phyloP scores from a whole-genome alignment of 2,888 invertebrate genomes.

The Apantesis nais region DNA sequence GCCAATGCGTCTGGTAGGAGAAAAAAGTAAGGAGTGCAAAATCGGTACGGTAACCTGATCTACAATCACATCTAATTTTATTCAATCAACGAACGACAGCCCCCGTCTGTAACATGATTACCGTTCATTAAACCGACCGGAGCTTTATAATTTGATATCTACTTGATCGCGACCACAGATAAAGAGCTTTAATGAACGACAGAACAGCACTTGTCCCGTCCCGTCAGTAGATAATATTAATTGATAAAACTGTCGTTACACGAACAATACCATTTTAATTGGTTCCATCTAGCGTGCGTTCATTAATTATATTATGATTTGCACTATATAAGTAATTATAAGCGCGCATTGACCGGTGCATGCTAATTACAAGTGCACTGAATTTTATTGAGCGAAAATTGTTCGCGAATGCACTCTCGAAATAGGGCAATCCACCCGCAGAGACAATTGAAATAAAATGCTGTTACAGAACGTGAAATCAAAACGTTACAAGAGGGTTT shows the following conservation, averaged over 20 bases:
- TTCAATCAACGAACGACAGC: conserved; percentile 65
- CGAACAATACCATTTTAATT: conserved; percentile 26
- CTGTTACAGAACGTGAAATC: conserved; percentile 47
- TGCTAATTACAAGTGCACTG: conserved; percentile 62
- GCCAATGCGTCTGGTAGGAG: conserved; percentile 39
- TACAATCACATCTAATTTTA: conserved; percentile 73
- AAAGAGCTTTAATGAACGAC: conserved; percentile 39
- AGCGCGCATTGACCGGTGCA: conserved; percentile 26
- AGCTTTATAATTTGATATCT: conserved; percentile 49
- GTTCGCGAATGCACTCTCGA: conserved; percentile 71
- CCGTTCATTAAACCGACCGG: conserved; percentile 54
- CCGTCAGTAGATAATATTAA: conserved; percentile 26
- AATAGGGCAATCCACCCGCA: conserved; percentile 81
- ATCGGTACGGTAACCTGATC: conserved; percentile 66
- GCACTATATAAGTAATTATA: conserved; percentile 22
- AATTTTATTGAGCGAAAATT: conserved; percentile 71
- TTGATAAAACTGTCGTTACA: conserved; percentile 25
- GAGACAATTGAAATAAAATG: conserved; percentile 82
- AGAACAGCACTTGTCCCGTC: conserved; percentile 13
- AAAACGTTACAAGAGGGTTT: conserved; percentile 52
- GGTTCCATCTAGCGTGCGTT: conserved; percentile 24
- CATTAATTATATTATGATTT: conserved; percentile 36
- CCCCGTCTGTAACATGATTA: conserved; percentile 55
- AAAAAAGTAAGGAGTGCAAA: conserved; percentile 52
- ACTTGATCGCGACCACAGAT: conserved; percentile 40